Conservation (phyloP, 1,140 invertebrate species). For the Geopemphigus sp. region DNA sequence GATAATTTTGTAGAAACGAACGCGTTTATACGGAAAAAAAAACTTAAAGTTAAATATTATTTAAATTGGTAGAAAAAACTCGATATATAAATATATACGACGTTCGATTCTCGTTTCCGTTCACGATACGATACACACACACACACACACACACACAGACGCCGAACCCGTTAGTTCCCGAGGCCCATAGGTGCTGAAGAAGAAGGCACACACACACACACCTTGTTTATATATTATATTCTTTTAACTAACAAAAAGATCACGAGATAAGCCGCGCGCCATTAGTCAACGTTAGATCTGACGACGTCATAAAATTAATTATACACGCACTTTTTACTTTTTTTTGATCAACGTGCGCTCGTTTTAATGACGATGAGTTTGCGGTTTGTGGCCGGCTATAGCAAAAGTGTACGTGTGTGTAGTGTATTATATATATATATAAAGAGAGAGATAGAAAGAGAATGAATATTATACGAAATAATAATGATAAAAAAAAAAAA, state of each 20-base stretch:
- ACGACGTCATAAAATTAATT: constrained; percentile 50
- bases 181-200: constrained; percentile 27
- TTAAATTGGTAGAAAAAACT: constrained; percentile 11
- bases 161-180: constrained; percentile 27
- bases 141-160: not conserved
- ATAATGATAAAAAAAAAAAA: constrained; percentile 23
- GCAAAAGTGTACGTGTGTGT: constrained; percentile 4
- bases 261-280: constrained; percentile 44
- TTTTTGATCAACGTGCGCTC: constrained; percentile 26
- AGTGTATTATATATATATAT: too few relatives aligned
- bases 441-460: too few relatives aligned
- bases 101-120: constrained; percentile 24
- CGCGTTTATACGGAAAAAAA: constrained; percentile 2
- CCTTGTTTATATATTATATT: constrained; percentile 48
- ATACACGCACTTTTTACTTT: constrained; percentile 39
- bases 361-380: constrained; percentile 49
- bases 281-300: constrained; percentile 39
- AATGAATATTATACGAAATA: constrained; percentile 13
- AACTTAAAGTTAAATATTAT: not conserved
- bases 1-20: not conserved
- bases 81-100: not conserved
- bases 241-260: constrained; percentile 48
- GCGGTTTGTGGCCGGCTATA: constrained; percentile 35
- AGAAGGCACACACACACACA: constrained; percentile 6
- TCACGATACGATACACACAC: not conserved